Base-by-base conservation (phyloP, 2,113 vertebrate species). In the Microtus montanus region DNA sequence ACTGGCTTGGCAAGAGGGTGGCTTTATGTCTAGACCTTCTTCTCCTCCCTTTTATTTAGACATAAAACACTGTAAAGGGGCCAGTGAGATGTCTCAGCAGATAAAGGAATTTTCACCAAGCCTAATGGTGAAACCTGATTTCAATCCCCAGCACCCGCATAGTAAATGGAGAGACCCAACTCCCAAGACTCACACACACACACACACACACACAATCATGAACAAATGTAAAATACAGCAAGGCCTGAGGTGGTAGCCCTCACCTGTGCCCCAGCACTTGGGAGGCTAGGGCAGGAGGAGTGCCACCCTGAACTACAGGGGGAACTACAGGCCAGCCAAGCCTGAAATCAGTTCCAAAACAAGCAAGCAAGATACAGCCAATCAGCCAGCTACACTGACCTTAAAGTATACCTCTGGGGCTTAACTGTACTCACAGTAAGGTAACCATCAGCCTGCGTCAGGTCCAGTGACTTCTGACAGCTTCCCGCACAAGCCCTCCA, bases 391-490 rank as follows among this genome's bases (percentile, higher is more conserved):
- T 30, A 17, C 28, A 28, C 75, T 68, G 80, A 79, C 33, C 38
- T 28, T 44, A 84, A 22, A 1, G 4, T 78, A 13, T 28, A 15
- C 24, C 68, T 61, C 80, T 28, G 6, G 7, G 35, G 35, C 80
- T 47, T 52, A 71, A 63, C 49, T 38, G 8, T 1, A 33, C 14
- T 26, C 64, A 10, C 12, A 33, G 3, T 24, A 14, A 1, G 17
- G 15, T 20, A 20, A 71, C 63, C 79, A 17, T 15, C 26, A 33
- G 49, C 8, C 49, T 38, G 17, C 5, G 26, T 47, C 26, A 47
- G 73, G 68, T 58, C 54, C 2, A 11, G 3, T 30, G 0, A 10
- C 12, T 33, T 61, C 79, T 7, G 2, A 13, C 4, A 35, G 47
- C 47, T 38, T 58, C 47, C 20, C 33, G 4, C 30, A 2, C 0